Base-by-base conservation (phyloP, 2,113 vertebrate genomes). In the Orthonyx spaldingii region DNA sequence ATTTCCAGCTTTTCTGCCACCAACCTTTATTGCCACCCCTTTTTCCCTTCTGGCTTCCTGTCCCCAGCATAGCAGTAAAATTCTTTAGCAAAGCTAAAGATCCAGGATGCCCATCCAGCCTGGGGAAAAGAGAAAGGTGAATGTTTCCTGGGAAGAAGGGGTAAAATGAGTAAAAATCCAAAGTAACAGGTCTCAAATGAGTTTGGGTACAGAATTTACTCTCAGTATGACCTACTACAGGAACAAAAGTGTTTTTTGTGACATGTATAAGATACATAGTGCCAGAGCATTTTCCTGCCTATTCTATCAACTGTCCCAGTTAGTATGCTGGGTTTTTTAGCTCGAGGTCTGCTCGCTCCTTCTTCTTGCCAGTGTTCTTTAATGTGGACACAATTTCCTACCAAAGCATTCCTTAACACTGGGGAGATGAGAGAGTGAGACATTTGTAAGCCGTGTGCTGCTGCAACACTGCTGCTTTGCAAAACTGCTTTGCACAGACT, bases 1-100 rank as follows among this genome's bases (percentile, higher is more conserved):
- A 78, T 59, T 89, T 80, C 23, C 35, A 56, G 15, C 32, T 74
- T 86, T 72, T 37, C 15, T 52, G 0, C 74, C 39, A 77, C 15
- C 14, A 47, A 1, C 8, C 16, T 41, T 63, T 24, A 35, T 24
- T 4, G 0, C 30, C 10, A 37, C 33, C 15, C 20, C 10, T 12
- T 11, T 3, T 78, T 55, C 41, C 61, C 74, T 78, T 60, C 69
- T 68, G 52, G 3, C 12, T 82, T 39, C 22, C 28, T 57, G 9
- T 23, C 21, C 80, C 23, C 20, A 83, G 14, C 17, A 22, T 10
- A 76, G 6, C 33, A n/a, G 16, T 60, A 32, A 77, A 72, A 76
- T 72, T 49, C 26, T 69, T 55, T 30, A n/a, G 20, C 30, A 74
- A 42, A 56, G 46, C 19, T 63, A 4, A 63, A 71, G 26, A 65